phyloP scores from a whole-genome alignment of 2,797 vertebrate genomes.

The Hyperoplus lanceolatus region DNA sequence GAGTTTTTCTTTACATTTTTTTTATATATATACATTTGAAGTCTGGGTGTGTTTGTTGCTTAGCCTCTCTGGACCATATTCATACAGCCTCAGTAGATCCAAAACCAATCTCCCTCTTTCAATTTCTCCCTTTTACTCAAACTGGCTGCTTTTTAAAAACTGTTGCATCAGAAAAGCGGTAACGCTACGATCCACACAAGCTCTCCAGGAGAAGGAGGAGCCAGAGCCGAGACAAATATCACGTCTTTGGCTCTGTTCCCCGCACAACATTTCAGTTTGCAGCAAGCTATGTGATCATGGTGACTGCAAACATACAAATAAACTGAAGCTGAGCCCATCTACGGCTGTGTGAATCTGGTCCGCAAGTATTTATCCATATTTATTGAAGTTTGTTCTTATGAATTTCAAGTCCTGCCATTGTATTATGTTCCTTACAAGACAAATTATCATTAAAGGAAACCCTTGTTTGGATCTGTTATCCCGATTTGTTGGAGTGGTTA shows the following conservation, averaged over 20 bases:
- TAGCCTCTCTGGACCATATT: constrained; percentile 78
- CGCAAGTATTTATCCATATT: constrained; percentile 83
- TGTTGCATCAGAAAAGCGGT: constrained; percentile 39
- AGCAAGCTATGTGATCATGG: constrained; percentile 24
- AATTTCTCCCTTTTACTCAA: constrained; percentile 11
- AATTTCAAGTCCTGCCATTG: constrained; percentile 85
- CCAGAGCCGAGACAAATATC: constrained; percentile 24
- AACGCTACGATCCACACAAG: constrained; percentile 29
- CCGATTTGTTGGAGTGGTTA: constrained; percentile 51
- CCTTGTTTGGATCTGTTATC: constrained; percentile 82
- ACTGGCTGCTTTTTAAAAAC: constrained; percentile 28
- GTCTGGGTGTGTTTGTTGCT: constrained; percentile 85
- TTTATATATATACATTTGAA: constrained; percentile 72
- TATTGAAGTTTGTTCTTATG: constrained; percentile 87
- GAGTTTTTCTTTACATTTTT: constrained; percentile 49
- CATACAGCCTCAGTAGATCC: constrained; percentile 70
- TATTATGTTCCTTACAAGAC: constrained; percentile 87
- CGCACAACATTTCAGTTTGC: constrained; percentile 20
- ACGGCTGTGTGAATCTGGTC: constrained; percentile 78
- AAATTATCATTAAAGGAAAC: constrained; percentile 86
- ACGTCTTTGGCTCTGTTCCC: constrained; percentile 26
- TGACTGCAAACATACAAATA: constrained; percentile 21
- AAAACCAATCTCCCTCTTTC: constrained; percentile 29
- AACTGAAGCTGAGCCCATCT: constrained; percentile 35
- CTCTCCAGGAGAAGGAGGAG: constrained; percentile 23